Evolutionary conservation across 2,113 vertebrate genomes (phyloP), one percentile per base, ranked within the genome.

Genomic region (Rhadina sibilatrix): DNA sequence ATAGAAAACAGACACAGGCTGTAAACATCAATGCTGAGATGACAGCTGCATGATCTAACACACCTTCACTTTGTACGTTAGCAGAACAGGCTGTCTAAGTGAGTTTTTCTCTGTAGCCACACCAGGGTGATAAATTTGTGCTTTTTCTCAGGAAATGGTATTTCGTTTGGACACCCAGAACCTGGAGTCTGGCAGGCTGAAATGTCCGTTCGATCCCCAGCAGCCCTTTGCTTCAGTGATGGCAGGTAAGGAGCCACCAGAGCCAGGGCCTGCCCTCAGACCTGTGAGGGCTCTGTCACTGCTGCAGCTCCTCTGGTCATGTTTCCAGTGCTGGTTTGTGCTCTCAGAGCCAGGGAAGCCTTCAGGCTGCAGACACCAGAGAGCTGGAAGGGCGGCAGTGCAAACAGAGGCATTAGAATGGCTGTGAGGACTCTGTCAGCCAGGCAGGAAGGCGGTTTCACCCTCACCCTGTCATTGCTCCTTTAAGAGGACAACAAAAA

Each of bases 141-240:
- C 96, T 92, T 97, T 18, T 95, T 87, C 87, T 78, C 97, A 99
- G 98, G 98, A 99, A 88, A 97, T 94, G 2, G 74, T 96, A 11
- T 99, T 99, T 96, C 98, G 98, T 30, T 96, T 99, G 94, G 98
- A 99, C 87, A 95, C 97, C 57, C 95, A 98, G 77, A 98, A 97
- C 87, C 78, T 99, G 93, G 99, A 99, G 96, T 99, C 99, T 38
- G 99, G 99, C 76, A 98, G 99, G 89, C 94, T 99, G 95, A 99
- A 99, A 93, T 99, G 99, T 94, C 99, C 99, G 15, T 99, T 99
- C 21, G 99, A 99, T 97, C 99, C 99, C 28, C 97, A 98, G 83
- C 99, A 99, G 91, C 98, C 99, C 0, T 99, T 99, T 94, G 98
- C 99, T 84, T 99, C 99, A 19, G 98, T 99, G 86, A 99, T 99